A percentile compares a stretch with the other conserved stretches of the same genome.
Conservation (phyloP, 2,888 invertebrate species). For the Tholera decimalis region DNA sequence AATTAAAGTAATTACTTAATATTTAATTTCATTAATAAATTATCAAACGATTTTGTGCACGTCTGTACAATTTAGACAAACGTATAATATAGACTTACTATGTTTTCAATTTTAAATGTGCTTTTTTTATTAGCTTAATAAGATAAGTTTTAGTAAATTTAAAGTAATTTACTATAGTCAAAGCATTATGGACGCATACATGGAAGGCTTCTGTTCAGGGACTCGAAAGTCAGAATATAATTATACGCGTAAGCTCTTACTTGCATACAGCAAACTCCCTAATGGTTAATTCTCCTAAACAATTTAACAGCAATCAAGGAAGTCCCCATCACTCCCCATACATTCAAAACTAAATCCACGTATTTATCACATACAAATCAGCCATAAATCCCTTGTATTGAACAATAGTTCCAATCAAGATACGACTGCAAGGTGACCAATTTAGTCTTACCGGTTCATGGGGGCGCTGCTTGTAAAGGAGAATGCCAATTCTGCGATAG, state of each 20-base stretch:
- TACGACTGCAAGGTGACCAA: conserved; percentile 52
- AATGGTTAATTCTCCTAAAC: conserved; percentile 49
- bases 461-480: conserved; percentile 35
- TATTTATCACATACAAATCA: conserved; percentile 61
- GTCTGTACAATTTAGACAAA: neutral
- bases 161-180: neutral
- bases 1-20: conserved; percentile 24
- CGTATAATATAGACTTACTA: neutral
- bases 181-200: neutral
- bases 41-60: neutral
- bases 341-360: conserved; percentile 40
- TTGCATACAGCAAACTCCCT: conserved; percentile 35
- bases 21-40: neutral
- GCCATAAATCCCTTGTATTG: conserved; percentile 70
- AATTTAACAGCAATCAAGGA: conserved; percentile 61
- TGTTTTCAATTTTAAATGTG: neutral
- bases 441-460: conserved; percentile 22
- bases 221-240: conserved; percentile 22
- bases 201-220: neutral
- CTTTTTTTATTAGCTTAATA: neutral
- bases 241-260: conserved; percentile 8
- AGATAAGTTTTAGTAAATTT: neutral
- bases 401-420: conserved; percentile 80
- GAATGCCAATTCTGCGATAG: neutral
- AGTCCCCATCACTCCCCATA: conserved; percentile 38